Base-by-base conservation (phyloP, 2,797 vertebrate species). In the Cetoscarus ocellatus region DNA sequence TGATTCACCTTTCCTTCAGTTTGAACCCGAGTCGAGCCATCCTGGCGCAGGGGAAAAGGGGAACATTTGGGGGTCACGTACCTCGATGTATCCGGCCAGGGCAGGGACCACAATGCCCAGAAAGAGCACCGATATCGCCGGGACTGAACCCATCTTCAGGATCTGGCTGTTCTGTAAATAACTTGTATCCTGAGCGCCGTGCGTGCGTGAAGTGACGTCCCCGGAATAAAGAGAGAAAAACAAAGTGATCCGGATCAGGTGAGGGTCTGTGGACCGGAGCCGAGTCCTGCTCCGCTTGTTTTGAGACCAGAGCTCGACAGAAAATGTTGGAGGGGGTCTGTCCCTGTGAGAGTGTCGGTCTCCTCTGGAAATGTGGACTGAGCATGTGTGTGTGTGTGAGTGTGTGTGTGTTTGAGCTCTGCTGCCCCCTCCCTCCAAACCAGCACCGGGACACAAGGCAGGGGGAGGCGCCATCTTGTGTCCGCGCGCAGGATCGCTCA, bases 11-110 rank as follows among this genome's bases (percentile, higher is more conserved):
- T 50, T 34, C 2, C 64, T 12, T 44, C 5, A 47, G 2, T 5
- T 47, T n/a, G 4, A 60, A 43, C 61, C 55, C 50, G 7, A 19
- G 8, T 77, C 17, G 36, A n/a, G 19, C 8, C 0, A 45, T 47
- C 27, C 8, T n/a, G n/a, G 50, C 14, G 1, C 65, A 8, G 9
- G 38, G 7, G 11, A 66, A 55, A 52, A 34, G 67, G 39, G 11
- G 47, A 40, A 38, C 34, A 52, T 35, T 58, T 73, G 54, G 45
- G 62, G 43, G 34, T 48, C 27, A 74, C 91, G 19, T 90, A 98
- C 97, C 96, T 98, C 97, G 50, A 98, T 95, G 49, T 98, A 98
- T 5, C 96, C 96, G 44, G 96, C 94, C 71, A 97, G 80, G 10
- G 89, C 85, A 19, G 96, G 96, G 39, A 94, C 95, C 45, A 95